Evolutionary conservation across 2,888 invertebrate species (phyloP).

Genomic region (Drosophila diplacantha): DNA sequence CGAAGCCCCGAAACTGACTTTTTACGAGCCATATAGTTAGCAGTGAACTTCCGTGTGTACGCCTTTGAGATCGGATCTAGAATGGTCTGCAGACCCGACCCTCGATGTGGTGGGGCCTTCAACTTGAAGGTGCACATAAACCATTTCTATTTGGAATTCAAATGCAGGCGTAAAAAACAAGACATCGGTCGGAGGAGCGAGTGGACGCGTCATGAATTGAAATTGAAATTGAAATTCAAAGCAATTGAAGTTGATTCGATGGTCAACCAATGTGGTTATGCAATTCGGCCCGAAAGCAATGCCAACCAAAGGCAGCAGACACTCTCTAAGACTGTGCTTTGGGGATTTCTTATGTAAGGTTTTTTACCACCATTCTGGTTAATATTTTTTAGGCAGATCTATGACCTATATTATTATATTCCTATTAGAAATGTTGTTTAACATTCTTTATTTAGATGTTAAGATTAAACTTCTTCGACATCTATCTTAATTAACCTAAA

Average conservation of each 20-base stretch:
- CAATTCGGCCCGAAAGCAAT: conserved; percentile 43
- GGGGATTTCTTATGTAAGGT: neutral
- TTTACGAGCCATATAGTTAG: conserved; percentile 35
- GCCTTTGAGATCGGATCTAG: conserved; percentile 49
- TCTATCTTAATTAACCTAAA: no score
- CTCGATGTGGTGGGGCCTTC: conserved; percentile 48
- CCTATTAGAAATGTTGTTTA: neutral
- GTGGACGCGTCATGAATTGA: conserved; percentile 31
- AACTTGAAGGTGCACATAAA: conserved; percentile 52
- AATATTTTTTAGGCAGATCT: neutral
- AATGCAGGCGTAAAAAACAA: conserved; percentile 42
- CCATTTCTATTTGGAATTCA: conserved; percentile 60
- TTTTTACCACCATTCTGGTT: neutral
- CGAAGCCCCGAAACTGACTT: neutral
- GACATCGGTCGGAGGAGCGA: neutral
- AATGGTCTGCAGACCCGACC: conserved; percentile 38
- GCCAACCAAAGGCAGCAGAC: conserved; percentile 19
- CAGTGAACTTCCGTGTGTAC: conserved; percentile 54
- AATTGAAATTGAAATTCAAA: conserved; percentile 68
- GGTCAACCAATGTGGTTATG: conserved; percentile 37
- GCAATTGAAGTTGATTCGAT: conserved; percentile 51
- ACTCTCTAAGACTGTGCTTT: neutral
- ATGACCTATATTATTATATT: neutral
- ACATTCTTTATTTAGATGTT: no score
- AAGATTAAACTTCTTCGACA: neutral